Evolutionary conservation across 2,888 invertebrate species (phyloP).

Genomic region (Ophioninae sp.): DNA sequence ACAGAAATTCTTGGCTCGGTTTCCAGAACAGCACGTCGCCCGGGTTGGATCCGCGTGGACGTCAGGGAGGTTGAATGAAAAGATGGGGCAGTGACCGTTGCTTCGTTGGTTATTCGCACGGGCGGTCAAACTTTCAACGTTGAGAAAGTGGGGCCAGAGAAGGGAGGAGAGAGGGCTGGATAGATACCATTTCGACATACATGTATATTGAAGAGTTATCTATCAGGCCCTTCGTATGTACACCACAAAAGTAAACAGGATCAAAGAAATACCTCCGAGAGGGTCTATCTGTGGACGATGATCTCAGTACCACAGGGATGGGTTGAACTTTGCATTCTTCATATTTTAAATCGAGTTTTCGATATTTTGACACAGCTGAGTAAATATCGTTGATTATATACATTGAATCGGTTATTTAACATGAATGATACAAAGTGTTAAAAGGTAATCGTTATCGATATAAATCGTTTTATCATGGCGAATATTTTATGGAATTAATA

Average conservation of each 20-base stretch:
- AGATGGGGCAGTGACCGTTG: slow-evolving; percentile 8
- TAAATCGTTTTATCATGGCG: too few species aligned
- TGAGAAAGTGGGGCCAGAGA: background rate
- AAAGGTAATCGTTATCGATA: too few species aligned
- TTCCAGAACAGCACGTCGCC: slow-evolving; percentile 60
- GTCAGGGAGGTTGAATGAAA: slow-evolving; percentile 18
- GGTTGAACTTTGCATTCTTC: too few species aligned
- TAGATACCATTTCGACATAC: background rate
- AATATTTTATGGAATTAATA: too few species aligned
- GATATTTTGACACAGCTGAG: too few species aligned
- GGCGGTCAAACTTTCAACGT: slow-evolving; percentile 42
- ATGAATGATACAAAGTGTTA: too few species aligned
- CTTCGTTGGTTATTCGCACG: slow-evolving; percentile 14
- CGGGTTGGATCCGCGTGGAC: background rate
- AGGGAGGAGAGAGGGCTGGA: background rate
- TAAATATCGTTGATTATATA: too few species aligned
- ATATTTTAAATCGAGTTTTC: too few species aligned
- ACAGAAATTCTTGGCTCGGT: slow-evolving; percentile 73
- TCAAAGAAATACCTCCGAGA: too few species aligned
- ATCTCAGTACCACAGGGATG: too few species aligned
- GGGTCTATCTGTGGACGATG: too few species aligned
- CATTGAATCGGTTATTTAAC: too few species aligned
- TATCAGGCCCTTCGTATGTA: background rate
- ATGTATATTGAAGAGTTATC: background rate
- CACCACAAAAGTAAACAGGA: slow-evolving; percentile 5